Percentiles rank a stretch among this genome's conserved stretches.
phyloP scores from a whole-genome alignment of 2,888 invertebrate species.

The Pyrrhia umbra region DNA sequence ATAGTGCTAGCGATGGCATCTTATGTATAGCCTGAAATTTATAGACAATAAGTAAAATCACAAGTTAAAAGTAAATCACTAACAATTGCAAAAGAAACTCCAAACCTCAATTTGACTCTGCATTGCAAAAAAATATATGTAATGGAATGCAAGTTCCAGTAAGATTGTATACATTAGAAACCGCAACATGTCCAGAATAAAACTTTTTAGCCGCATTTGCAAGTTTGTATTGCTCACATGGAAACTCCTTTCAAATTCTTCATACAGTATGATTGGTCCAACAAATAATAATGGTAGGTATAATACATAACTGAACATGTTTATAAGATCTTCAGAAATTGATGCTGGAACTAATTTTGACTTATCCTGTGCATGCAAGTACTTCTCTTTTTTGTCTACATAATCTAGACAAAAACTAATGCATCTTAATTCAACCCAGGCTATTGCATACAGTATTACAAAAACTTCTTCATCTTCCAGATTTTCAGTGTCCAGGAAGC shows the following conservation, averaged over 20 bases:
- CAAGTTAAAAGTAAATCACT: slow-evolving; percentile 9
- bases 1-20: slow-evolving; percentile 93
- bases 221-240: slow-evolving; percentile 67
- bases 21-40: slow-evolving; percentile 89
- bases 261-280: slow-evolving; percentile 95
- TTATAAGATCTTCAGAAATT: slow-evolving; percentile 71
- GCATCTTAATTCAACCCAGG: slow-evolving; percentile 94
- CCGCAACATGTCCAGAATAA: slow-evolving; percentile 87
- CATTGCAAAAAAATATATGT: slow-evolving; percentile 95
- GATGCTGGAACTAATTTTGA: slow-evolving; percentile 24
- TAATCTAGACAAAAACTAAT: slow-evolving; percentile 93
- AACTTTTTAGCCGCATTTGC: slow-evolving; percentile 76
- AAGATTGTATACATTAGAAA: slow-evolving; percentile 92
- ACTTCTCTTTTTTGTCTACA: slow-evolving; percentile 74
- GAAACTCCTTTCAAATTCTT: slow-evolving; percentile 91
- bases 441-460: slow-evolving; percentile 89
- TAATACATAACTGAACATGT: slow-evolving; percentile 93
- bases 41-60: slow-evolving; percentile 8
- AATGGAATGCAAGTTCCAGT: slow-evolving; percentile 94
- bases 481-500: slow-evolving; percentile 81
- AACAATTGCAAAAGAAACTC: slow-evolving; percentile 6
- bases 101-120: slow-evolving; percentile 91
- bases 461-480: slow-evolving; percentile 88
- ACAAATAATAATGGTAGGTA: slow-evolving; percentile 95
- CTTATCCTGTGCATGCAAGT: slow-evolving; percentile 46